A percentile compares a stretch with the other conserved stretches of the same genome.
Evolutionary conservation across 2,888 invertebrate genomes (phyloP).

Genomic region (Scaptomyza caliginosa): DNA sequence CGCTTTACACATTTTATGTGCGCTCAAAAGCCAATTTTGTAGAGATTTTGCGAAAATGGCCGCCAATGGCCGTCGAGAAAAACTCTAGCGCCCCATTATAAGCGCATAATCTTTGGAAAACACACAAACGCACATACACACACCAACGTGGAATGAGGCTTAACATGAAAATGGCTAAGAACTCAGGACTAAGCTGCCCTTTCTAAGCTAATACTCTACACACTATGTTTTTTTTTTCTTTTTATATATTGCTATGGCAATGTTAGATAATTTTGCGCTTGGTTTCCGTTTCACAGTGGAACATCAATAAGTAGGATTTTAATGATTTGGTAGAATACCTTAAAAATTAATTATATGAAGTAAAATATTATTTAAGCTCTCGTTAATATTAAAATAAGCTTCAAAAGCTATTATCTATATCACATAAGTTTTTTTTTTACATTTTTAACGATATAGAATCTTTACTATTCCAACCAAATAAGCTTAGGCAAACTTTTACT

Average conservation of each 20-base stretch:
- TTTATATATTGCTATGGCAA: conserved; percentile 17
- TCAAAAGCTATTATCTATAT: too few relatives aligned
- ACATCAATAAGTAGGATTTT: conserved; percentile 29
- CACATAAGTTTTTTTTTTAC: too few relatives aligned
- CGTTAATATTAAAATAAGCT: too few relatives aligned
- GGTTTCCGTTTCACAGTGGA: conserved; percentile 46
- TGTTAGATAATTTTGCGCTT: conserved; percentile 68
- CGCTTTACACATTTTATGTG: conserved; percentile 74
- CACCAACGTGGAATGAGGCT: conserved; percentile 29
- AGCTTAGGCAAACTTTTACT: background rate
- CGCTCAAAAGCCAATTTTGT: conserved; percentile 79
- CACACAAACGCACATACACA: conserved; percentile 40
- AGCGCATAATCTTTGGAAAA: conserved; percentile 76
- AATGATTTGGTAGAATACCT: background rate
- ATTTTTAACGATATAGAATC: background rate
- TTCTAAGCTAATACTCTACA: conserved; percentile 24
- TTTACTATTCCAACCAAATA: conserved; percentile 16
- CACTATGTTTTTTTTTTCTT: conserved; percentile 1
- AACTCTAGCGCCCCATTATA: conserved; percentile 78
- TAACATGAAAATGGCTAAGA: conserved; percentile 72
- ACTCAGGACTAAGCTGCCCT: conserved; percentile 30
- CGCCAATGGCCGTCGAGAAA: conserved; percentile 43
- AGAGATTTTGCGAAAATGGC: conserved; percentile 65
- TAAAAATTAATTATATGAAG: too few relatives aligned
- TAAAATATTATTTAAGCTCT: too few relatives aligned